Evolutionary conservation across 2,888 invertebrate genomes (phyloP), one percentile per base, ranked within the genome.

Genomic region (Orthosia cruda): DNA sequence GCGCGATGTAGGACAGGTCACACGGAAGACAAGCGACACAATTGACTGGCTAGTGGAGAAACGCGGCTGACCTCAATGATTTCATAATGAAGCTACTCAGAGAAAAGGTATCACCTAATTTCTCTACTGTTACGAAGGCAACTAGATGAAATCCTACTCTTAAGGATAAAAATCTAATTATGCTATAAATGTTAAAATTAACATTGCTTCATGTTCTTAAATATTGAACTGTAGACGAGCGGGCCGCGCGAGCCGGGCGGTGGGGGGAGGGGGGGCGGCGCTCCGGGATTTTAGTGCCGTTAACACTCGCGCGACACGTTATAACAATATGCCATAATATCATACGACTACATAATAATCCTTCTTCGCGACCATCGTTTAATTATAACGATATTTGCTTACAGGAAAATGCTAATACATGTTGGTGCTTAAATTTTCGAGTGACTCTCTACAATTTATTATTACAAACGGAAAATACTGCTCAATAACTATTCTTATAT

Each of bases 101-200:
- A 96, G 95, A 96, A 93, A 95, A 94, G 94, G 94, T 94, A 96
- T 94, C 90, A 94, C 95, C 95, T 96, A 96, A 93, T 92, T 95
- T 94, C 95, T 95, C 96, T 96, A 96, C 94, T 89, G 93, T 94
- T 96, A 96, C 95, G 93, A 96, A 96, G 96, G 96, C 96, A 96
- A 95, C 96, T 96, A 96, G 94, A 96, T 96, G 96, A 96, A 96
- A 95, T 94, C 95, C 96, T 96, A 96, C 96, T 91, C 95, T 96
- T 96, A 96, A 91, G 92, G 95, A 96, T 96, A 96, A 96, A 96
- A 96, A 93, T 96, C 95, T 96, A 96, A 95, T 95, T 96, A 96
- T 91, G 89, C 93, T 96, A 96, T 93, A 92, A 94, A 95, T 95
- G 94, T 96, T 96, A 96, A 96, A 96, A 96, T 96, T 96, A 96